Evolutionary conservation across 2,888 invertebrate species (phyloP).

Genomic region (Xestobium rufovillosum): DNA sequence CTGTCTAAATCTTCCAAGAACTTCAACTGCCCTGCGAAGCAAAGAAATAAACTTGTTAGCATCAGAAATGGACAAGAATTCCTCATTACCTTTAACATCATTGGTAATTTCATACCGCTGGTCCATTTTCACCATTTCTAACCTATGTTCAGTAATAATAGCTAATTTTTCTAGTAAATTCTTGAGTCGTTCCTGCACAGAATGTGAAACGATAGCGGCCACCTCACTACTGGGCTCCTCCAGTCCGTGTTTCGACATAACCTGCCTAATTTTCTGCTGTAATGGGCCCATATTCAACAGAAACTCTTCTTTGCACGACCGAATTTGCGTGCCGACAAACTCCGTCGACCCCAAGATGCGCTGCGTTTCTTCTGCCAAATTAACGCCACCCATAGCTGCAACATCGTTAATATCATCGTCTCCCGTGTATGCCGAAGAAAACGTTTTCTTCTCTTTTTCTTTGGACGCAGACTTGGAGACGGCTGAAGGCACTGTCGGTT

Average conservation of each 20-base stretch:
- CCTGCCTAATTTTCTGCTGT: slow-evolving; percentile 68
- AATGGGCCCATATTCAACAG: slow-evolving; percentile 72
- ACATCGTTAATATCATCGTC: slow-evolving; percentile 98
- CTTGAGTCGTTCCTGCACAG: slow-evolving; percentile 87
- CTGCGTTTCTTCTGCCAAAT: slow-evolving; percentile 92
- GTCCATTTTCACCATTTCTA: slow-evolving; percentile 88
- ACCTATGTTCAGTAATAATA: slow-evolving; percentile 88
- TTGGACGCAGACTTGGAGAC: slow-evolving; percentile 17
- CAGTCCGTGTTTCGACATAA: slow-evolving; percentile 67
- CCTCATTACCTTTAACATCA: slow-evolving; percentile 61
- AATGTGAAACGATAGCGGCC: slow-evolving; percentile 86
- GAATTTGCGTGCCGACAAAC: slow-evolving; percentile 66
- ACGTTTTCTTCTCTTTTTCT: slow-evolving; percentile 69
- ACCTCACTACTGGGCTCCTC: slow-evolving; percentile 83
- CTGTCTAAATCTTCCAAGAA: slow-evolving; percentile 95
- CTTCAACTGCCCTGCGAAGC: slow-evolving; percentile 67
- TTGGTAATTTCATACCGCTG: slow-evolving; percentile 69
- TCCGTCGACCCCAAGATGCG: slow-evolving; percentile 81
- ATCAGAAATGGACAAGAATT: slow-evolving; percentile 48
- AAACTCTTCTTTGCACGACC: slow-evolving; percentile 90
- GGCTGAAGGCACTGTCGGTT: slow-evolving; percentile 50
- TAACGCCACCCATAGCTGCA: slow-evolving; percentile 98
- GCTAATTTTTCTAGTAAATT: slow-evolving; percentile 86
- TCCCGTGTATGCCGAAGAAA: slow-evolving; percentile 45
- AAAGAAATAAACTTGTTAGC: slow-evolving; percentile 3